These are phyloP conservation scores for Catostomus latipinnis DNA, from an alignment of 2,797 vertebrate species.

Conservation along the genomic window DNA sequence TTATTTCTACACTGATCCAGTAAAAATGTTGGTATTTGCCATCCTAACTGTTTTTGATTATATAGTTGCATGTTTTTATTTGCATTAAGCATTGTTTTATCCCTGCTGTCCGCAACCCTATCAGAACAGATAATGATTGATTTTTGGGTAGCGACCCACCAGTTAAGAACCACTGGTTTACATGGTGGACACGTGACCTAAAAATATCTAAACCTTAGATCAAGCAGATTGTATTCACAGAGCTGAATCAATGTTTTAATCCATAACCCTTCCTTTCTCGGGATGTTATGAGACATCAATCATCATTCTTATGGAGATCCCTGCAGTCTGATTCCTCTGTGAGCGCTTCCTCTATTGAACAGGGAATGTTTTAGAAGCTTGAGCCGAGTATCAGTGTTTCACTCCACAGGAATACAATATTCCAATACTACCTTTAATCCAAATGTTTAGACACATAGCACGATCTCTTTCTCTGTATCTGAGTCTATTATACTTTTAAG, in stretches of 20 bases:
- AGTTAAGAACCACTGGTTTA: not conserved
- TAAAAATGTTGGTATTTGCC: too few species aligned
- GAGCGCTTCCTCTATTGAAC: slow-evolving; percentile 9
- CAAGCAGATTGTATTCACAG: slow-evolving; percentile 50
- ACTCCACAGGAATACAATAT: slow-evolving; percentile 38
- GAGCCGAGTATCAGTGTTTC: slow-evolving; percentile 18
- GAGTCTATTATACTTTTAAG: not conserved
- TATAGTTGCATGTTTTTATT: too few species aligned
- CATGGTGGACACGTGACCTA: slow-evolving; percentile 8
- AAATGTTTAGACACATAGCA: slow-evolving; percentile 1
- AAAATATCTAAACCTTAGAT: slow-evolving; percentile 55
- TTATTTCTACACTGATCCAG: too few species aligned
- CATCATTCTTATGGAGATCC: slow-evolving; percentile 53
- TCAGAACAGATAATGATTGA: too few species aligned
- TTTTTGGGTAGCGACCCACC: too few species aligned
- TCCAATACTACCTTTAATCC: slow-evolving; percentile 14
- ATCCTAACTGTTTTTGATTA: too few species aligned
- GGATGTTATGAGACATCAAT: slow-evolving; percentile 63
- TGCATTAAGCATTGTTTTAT: too few species aligned
- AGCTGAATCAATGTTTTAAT: slow-evolving; percentile 58
- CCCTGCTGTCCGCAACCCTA: too few species aligned
- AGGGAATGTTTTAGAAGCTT: slow-evolving; percentile 48
- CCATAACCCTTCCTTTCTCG: slow-evolving; percentile 61
- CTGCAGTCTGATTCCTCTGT: slow-evolving; percentile 37
- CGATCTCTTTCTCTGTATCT: not conserved